Evolutionary conservation across 2,888 invertebrate genomes (phyloP), one percentile per base, ranked within the genome.

Genomic region (Stenotaenia linearis): DNA sequence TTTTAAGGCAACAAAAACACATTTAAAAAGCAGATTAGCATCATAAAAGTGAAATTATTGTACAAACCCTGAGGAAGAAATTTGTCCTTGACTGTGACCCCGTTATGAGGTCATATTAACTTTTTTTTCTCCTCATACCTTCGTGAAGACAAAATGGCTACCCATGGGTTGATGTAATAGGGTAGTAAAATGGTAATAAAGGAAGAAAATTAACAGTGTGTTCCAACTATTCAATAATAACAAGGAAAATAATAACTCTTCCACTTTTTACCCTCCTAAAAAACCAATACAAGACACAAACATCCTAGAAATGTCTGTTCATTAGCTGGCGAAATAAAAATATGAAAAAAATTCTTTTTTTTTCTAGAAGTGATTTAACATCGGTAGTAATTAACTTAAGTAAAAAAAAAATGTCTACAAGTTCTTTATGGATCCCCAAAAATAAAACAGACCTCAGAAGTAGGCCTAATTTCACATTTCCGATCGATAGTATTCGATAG

Each of bases 1-100:
- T 23, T 0, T 28, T 6, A 18, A 23, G 28, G 25, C 25, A 69
- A 69, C 23, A 69, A 69, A 69, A 69, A 69, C 23, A 69, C 69
- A 69, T 69, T 69, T 69, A 69, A 69, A 69, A 69, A 28, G 15
- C 69, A 69, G 69, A 69, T 28, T 28, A 69, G 69, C 28, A 69
- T 28, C 28, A 69, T 28, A 69, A 69, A 45, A 69, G 69, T 69
- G 69, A 69, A 69, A 69, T 69, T 69, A 69, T 1, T 28, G 69
- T 69, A 69, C 10, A 69, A 69, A 69, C 69, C 69, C 69, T n/a
- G 69, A 69, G 69, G 69, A 69, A 28, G 28, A 69, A 69, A 28
- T 69, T 69, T 69, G 69, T 69, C 69, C 69, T 69, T 69, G 69
- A 69, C 69, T 69, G 69, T 69, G 69, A 69, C 69, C 69, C 69